These are phyloP conservation scores for Vidua macroura DNA, from an alignment of 2,113 vertebrate genomes.

Conservation along the genomic window DNA sequence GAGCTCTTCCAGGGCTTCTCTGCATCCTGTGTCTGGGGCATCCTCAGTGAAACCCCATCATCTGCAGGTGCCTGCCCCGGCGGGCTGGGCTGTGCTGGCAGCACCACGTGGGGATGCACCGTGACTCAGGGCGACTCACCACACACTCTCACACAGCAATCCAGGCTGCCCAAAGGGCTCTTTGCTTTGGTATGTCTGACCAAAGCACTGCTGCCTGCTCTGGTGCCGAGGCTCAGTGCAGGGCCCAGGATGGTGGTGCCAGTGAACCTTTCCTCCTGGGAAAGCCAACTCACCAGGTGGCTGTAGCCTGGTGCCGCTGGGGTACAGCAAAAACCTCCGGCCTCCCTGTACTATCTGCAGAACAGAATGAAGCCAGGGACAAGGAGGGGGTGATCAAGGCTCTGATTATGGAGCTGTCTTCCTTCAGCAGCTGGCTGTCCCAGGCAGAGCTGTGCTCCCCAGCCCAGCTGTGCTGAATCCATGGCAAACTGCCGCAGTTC, in stretches of 20 bases:
- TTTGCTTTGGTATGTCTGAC: neutral
- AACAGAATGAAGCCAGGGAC: neutral
- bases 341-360: neutral
- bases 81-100: neutral
- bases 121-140: neutral
- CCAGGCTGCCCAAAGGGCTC: neutral
- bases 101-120: neutral
- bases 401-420: neutral
- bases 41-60: neutral
- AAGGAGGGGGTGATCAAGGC: neutral
- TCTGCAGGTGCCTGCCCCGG: neutral
- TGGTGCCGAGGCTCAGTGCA: neutral
- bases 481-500: neutral
- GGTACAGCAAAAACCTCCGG: neutral
- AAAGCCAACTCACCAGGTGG: neutral
- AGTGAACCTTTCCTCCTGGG: neutral
- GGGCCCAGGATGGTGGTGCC: neutral
- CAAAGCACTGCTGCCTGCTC: neutral
- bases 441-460: neutral
- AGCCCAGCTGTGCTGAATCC: neutral
- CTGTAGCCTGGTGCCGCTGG: neutral
- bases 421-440: neutral
- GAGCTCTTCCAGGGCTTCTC: neutral
- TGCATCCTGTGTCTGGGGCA: neutral
- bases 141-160: accelerated